A percentile compares a stretch with the other conserved stretches of the same genome.
Conservation (phyloP, 1,140 invertebrate genomes). For the Coptotermes formosanus region DNA sequence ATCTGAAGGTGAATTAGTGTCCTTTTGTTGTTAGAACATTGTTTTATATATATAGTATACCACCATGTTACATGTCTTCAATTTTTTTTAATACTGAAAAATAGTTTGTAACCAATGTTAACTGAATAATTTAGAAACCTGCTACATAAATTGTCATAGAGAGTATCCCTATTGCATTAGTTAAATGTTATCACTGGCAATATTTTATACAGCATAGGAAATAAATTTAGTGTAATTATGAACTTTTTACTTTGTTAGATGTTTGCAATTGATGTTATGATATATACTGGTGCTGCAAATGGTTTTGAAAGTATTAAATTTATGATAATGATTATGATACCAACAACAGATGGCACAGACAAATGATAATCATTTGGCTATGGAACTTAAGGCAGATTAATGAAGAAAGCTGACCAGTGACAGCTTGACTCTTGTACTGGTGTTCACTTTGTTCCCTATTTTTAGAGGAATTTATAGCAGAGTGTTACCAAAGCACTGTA, state of each 20-base stretch:
- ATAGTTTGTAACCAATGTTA: background rate
- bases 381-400: background rate
- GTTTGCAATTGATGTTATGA: constrained; percentile 4
- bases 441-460: background rate
- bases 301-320: background rate
- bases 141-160: background rate
- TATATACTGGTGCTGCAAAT: constrained; percentile 3
- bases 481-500: background rate
- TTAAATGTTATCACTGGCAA: background rate
- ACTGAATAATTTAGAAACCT: background rate
- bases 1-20: background rate
- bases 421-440: background rate
- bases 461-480: background rate
- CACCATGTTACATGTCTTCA: background rate
- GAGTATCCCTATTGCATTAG: background rate
- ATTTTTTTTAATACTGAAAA: background rate
- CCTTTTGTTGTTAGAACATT: background rate
- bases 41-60: background rate
- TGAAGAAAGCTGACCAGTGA: background rate
- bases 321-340: background rate
- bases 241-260: constrained; percentile 1
- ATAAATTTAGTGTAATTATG: background rate
- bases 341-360: background rate
- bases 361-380: background rate
- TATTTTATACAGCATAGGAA: constrained; percentile 7